phyloP scores from a whole-genome alignment of 2,888 invertebrate genomes.

The Mythimna lalbum region DNA sequence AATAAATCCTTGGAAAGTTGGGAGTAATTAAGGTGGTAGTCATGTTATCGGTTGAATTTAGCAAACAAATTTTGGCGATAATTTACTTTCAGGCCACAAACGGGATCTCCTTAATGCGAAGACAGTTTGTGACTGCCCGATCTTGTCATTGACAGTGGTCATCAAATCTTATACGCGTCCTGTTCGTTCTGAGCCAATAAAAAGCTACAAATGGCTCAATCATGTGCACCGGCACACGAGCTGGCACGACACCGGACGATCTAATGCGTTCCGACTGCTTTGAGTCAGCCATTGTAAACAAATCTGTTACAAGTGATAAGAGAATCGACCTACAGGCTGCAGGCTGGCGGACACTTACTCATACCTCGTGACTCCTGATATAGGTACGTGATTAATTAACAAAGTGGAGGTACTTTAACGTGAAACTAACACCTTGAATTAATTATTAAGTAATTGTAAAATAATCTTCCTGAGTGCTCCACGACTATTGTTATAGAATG shows the following conservation, averaged over 20 bases:
- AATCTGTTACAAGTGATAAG: constrained; percentile 64
- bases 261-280: constrained; percentile 41
- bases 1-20: not conserved
- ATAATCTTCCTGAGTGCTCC: constrained; percentile 15
- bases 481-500: constrained; percentile 9
- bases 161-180: constrained; percentile 32
- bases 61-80: not conserved
- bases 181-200: constrained; percentile 35
- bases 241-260: constrained; percentile 30
- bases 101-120: not conserved
- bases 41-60: not conserved
- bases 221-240: constrained; percentile 33
- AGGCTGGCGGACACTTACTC: constrained; percentile 44
- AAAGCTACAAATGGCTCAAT: constrained; percentile 15
- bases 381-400: constrained; percentile 44
- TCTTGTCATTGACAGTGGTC: constrained; percentile 1
- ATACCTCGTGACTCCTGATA: constrained; percentile 35
- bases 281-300: constrained; percentile 64
- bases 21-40: not conserved
- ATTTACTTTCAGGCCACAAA: not conserved
- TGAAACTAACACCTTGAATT: constrained; percentile 22
- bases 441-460: constrained; percentile 19
- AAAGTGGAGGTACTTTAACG: constrained; percentile 4
- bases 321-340: constrained; percentile 60
- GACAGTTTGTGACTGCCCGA: not conserved